Percentiles rank a stretch among this genome's conserved stretches.
Evolutionary conservation across 2,888 invertebrate genomes (phyloP).

Genomic region (Chrysotoxum bicinctum): DNA sequence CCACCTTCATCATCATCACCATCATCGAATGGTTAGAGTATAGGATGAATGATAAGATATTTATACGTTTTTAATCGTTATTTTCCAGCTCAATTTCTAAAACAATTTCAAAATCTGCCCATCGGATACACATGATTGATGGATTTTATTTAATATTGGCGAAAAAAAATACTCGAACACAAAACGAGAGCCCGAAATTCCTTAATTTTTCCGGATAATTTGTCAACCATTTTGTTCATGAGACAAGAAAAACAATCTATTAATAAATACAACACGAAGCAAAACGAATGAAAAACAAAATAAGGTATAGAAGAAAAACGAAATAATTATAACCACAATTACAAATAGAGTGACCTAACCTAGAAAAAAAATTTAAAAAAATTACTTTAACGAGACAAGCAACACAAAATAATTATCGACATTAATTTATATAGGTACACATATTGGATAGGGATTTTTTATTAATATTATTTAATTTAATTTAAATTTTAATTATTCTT

Average conservation of each 20-base stretch:
- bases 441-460: conserved; percentile 7
- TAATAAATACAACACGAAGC: conserved; percentile 62
- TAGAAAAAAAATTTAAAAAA: conserved; percentile 48
- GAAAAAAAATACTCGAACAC: conserved; percentile 28
- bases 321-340: conserved; percentile 65
- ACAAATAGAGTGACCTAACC: conserved; percentile 72
- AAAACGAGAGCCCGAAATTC: conserved; percentile 29
- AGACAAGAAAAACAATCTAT: conserved; percentile 63
- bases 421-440: background rate
- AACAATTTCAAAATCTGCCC: conserved; percentile 20
- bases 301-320: conserved; percentile 11
- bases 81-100: conserved; percentile 5
- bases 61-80: background rate
- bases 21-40: conserved; percentile 8
- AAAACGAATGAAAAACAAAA: conserved; percentile 40
- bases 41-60: conserved; percentile 11
- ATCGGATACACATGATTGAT: conserved; percentile 46
- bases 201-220: conserved; percentile 34
- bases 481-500: conserved; percentile 24
- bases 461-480: background rate
- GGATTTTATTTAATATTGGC: background rate
- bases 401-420: conserved; percentile 36
- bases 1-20: conserved; percentile 19
- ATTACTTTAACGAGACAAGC: conserved; percentile 34
- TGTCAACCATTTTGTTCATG: conserved; percentile 69